A percentile compares a stretch with the other conserved stretches of the same genome.
Evolutionary conservation across 2,888 invertebrate species (phyloP).

Genomic region (Barypeithes pellucidus): DNA sequence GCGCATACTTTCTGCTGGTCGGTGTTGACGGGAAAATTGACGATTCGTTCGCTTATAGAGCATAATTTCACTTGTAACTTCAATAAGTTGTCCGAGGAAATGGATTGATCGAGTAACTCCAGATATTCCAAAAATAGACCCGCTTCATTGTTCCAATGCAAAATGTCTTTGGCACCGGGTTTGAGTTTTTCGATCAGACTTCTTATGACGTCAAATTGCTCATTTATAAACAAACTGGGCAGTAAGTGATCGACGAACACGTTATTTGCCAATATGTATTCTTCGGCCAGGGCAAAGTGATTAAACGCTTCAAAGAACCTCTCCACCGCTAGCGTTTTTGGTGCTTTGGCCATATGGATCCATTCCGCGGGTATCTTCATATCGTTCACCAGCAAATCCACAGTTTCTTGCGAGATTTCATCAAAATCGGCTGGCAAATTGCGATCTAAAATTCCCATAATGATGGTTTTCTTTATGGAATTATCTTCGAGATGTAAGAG

Average conservation of each 20-base stretch:
- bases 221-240: constrained; percentile 78
- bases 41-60: constrained; percentile 58
- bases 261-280: constrained; percentile 85
- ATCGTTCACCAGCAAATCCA: constrained; percentile 76
- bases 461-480: constrained; percentile 75
- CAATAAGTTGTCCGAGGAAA: constrained; percentile 56
- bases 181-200: constrained; percentile 56
- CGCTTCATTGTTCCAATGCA: constrained; percentile 59
- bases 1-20: constrained; percentile 61
- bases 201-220: constrained; percentile 66
- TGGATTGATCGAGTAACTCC: constrained; percentile 58
- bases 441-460: constrained; percentile 81
- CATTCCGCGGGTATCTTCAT: constrained; percentile 83
- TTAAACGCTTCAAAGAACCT: constrained; percentile 72
- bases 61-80: constrained; percentile 57
- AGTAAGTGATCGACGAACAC: constrained; percentile 83
- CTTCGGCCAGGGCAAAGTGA: constrained; percentile 80
- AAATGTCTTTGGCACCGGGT: constrained; percentile 54
- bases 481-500: constrained; percentile 79
- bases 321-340: constrained; percentile 67
- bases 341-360: constrained; percentile 87
- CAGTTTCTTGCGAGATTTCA: constrained; percentile 69
- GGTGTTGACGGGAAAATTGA: constrained; percentile 56
- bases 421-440: constrained; percentile 74
- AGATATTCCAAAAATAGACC: constrained; percentile 61